Conservation (phyloP, 1,140 invertebrate species). For the Polyergus mexicanus region DNA sequence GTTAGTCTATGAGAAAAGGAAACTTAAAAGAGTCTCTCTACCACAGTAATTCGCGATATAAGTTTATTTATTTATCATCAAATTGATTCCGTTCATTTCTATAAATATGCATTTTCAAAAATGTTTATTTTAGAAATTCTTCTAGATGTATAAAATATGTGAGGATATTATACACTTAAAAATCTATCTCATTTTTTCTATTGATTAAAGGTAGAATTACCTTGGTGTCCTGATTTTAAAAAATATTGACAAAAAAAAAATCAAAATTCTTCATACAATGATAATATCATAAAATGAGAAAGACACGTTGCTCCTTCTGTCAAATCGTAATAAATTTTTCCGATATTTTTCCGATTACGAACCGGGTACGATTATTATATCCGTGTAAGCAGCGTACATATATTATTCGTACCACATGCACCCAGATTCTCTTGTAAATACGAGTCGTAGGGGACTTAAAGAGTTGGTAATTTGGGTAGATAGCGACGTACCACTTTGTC, state of each 20-base stretch:
- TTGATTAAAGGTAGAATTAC: too few relatives aligned
- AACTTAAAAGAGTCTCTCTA: not conserved
- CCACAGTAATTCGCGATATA: not conserved
- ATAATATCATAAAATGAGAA: slow-evolving; percentile 10
- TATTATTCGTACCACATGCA: slow-evolving; percentile 38
- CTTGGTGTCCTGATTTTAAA: too few relatives aligned
- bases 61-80: not conserved
- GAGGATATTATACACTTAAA: slow-evolving; percentile 6
- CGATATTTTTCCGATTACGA: not conserved
- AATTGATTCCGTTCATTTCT: not conserved
- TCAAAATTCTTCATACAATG: too few relatives aligned
- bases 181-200: not conserved
- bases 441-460: not conserved
- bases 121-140: not conserved
- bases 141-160: too few relatives aligned
- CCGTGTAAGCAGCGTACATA: slow-evolving; percentile 19
- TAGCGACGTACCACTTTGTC: slow-evolving; percentile 90
- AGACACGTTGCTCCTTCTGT: not conserved
- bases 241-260: too few relatives aligned
- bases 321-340: too few relatives aligned
- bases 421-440: slow-evolving; percentile 13
- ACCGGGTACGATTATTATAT: not conserved
- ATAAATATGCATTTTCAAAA: not conserved
- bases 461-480: slow-evolving; percentile 25
- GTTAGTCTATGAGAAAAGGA: slow-evolving; percentile 30